Percentiles rank a stretch among this genome's conserved stretches.
phyloP scores from a whole-genome alignment of 2,113 vertebrate genomes.

The Tenebrosternarchus preto region DNA sequence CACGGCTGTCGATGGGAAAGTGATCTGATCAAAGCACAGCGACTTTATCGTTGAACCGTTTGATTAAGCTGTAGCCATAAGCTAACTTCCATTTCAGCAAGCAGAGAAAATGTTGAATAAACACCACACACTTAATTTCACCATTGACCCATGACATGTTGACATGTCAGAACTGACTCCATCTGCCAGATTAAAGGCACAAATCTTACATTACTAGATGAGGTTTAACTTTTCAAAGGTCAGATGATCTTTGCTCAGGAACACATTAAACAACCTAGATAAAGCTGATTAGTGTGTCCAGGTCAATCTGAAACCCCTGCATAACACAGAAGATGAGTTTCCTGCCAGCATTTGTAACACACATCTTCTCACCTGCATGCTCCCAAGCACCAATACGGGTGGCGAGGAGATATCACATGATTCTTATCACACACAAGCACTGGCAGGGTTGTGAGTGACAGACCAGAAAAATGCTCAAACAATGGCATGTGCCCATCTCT shows the following conservation, averaged over 20 bases:
- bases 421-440: neutral
- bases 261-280: neutral
- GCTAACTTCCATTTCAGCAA: too few species aligned
- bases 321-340: slow-evolving; percentile 27
- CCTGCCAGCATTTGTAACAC: neutral
- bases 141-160: too few species aligned
- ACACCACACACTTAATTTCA: too few species aligned
- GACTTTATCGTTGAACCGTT: too few species aligned
- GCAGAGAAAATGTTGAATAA: too few species aligned
- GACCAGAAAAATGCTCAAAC: neutral
- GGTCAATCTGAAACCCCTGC: slow-evolving; percentile 37
- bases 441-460: neutral
- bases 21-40: too few species aligned
- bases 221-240: neutral
- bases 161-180: too few species aligned
- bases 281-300: slow-evolving; percentile 42
- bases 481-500: neutral
- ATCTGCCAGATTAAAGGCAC: neutral
- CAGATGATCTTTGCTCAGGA: slow-evolving; percentile 26
- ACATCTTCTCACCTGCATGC: neutral
- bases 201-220: neutral
- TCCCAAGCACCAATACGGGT: neutral
- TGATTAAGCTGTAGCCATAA: too few species aligned
- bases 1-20: too few species aligned
- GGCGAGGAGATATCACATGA: neutral